Percentiles rank a stretch among this genome's conserved stretches.
These are phyloP conservation scores for Sceliomorpha sp. DNA, from an alignment of 2,888 invertebrate species.

Conservation along the genomic window DNA sequence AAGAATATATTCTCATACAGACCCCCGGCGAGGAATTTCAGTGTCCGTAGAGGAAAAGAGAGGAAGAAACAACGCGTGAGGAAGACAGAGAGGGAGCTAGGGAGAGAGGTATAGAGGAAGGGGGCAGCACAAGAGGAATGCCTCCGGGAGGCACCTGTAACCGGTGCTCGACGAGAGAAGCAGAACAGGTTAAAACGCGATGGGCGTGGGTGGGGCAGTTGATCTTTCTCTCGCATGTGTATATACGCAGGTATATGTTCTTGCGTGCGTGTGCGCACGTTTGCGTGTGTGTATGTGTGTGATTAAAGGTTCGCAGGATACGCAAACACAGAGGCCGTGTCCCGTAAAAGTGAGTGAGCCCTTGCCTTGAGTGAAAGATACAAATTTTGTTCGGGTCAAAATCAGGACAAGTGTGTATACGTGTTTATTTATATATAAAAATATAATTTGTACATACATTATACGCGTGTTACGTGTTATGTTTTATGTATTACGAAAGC, in stretches of 20 bases:
- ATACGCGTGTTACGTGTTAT: no score
- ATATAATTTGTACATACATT: no score
- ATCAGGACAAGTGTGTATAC: neutral
- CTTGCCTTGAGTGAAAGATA: conserved; percentile 36
- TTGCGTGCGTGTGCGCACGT: conserved; percentile 20
- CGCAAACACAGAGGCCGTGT: conserved; percentile 35
- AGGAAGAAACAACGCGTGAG: conserved; percentile 37
- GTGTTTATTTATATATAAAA: no score
- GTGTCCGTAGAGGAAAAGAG: conserved; percentile 51
- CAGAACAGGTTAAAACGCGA: conserved; percentile 77
- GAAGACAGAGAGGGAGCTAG: conserved; percentile 27
- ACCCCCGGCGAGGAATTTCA: conserved; percentile 71
- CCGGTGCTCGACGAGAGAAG: conserved; percentile 70
- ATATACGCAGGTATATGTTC: conserved; percentile 42
- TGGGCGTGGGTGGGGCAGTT: conserved; percentile 78
- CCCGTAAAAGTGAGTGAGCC: conserved; percentile 36
- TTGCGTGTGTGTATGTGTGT: conserved; percentile 9
- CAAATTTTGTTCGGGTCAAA: conserved; percentile 28
- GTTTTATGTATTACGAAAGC: no score
- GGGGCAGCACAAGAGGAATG: conserved; percentile 67
- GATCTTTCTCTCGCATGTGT: conserved; percentile 68
- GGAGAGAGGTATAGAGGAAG: conserved; percentile 24
- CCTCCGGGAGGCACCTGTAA: conserved; percentile 78
- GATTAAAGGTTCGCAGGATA: conserved; percentile 31
- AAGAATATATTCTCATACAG: conserved; percentile 47